Evolutionary conservation across 2,888 invertebrate genomes (phyloP).

Genomic region (Thecophora atra): DNA sequence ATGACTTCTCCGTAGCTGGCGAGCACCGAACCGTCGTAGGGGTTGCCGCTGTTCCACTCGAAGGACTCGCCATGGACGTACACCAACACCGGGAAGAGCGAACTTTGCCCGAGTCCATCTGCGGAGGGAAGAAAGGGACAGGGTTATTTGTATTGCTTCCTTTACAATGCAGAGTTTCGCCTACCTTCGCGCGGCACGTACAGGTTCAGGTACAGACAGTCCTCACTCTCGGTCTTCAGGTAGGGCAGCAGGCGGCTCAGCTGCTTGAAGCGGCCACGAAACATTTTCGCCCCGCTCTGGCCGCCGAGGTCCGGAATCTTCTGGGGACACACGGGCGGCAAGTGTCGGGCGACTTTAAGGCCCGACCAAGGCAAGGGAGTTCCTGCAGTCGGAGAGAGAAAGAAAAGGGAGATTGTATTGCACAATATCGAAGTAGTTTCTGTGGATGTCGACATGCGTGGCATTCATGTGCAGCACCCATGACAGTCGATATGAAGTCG

Average conservation of each 20-base stretch:
- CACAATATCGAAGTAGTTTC: no score
- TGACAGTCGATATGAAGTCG: no score
- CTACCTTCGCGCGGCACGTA: slow-evolving; percentile 88
- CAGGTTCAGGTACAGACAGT: slow-evolving; percentile 92
- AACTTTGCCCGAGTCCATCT: slow-evolving; percentile 65
- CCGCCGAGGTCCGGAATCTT: slow-evolving; percentile 75
- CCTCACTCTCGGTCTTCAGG: slow-evolving; percentile 78
- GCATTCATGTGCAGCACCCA: no score
- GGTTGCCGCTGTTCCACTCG: slow-evolving; percentile 97
- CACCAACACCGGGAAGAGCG: slow-evolving; percentile 84
- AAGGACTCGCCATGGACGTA: slow-evolving; percentile 96
- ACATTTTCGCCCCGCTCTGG: slow-evolving; percentile 69
- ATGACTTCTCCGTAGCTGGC: slow-evolving; percentile 91
- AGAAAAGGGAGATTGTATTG: background rate
- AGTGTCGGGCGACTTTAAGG: slow-evolving; percentile 74
- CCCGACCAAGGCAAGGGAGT: slow-evolving; percentile 84
- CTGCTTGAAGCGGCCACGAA: slow-evolving; percentile 75
- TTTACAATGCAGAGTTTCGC: slow-evolving; percentile 50
- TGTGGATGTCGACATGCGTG: no score
- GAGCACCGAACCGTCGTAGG: slow-evolving; percentile 93
- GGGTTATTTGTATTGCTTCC: background rate
- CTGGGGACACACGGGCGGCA: slow-evolving; percentile 89
- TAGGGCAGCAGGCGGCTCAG: slow-evolving; percentile 78
- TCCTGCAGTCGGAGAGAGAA: slow-evolving; percentile 63
- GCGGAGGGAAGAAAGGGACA: background rate